phyloP scores from a whole-genome alignment of 2,113 vertebrate species.

The Cariama cristata region DNA sequence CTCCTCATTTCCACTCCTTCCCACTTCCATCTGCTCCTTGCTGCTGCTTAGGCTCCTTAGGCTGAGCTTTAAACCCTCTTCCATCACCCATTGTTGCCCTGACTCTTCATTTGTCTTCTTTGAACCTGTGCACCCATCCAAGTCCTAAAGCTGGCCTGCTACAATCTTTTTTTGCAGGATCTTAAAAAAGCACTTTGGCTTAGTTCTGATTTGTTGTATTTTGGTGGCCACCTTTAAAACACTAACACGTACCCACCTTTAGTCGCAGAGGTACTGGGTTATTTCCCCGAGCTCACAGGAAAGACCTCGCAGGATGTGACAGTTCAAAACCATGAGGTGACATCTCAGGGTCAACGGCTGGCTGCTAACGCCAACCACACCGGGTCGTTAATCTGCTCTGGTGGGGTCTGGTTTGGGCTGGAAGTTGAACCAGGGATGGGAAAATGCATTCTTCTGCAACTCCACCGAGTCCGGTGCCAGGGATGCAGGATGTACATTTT shows the following conservation, averaged over 20 bases:
- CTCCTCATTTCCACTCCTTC: neutral
- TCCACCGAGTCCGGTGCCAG: neutral
- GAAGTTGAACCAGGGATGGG: neutral
- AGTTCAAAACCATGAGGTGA: neutral
- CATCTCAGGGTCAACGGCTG: neutral
- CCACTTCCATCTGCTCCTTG: neutral
- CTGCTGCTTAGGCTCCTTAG: neutral
- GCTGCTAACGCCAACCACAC: accelerated
- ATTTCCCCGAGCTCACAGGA: neutral
- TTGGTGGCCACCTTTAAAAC: neutral
- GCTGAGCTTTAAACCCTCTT: neutral
- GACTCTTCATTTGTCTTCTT: neutral
- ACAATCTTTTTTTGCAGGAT: neutral
- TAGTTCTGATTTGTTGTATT: neutral
- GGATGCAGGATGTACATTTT: neutral
- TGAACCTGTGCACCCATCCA: neutral
- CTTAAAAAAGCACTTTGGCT: neutral
- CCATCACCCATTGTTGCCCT: neutral
- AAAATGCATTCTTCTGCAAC: accelerated
- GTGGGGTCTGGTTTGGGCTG: neutral
- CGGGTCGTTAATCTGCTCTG: neutral
- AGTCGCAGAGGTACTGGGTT: accelerated
- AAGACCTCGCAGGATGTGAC: neutral
- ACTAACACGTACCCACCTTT: accelerated
- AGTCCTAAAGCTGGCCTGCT: neutral